phyloP scores from a whole-genome alignment of 2,888 invertebrate species.

The Patella caerulea region DNA sequence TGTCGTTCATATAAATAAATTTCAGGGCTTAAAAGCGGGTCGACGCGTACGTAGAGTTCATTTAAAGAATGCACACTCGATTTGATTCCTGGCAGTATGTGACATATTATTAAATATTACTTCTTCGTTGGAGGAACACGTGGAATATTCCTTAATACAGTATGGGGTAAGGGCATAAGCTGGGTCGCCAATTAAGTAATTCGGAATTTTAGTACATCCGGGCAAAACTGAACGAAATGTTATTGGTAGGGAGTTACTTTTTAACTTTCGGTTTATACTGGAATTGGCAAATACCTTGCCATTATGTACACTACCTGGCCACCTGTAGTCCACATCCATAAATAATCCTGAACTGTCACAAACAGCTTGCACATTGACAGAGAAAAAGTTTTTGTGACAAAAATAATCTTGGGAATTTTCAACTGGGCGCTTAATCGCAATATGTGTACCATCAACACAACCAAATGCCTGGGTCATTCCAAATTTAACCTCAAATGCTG shows the following conservation, averaged over 20 bases:
- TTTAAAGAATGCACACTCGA: not conserved
- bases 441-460: not conserved
- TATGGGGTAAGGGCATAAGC: not conserved
- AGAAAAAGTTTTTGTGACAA: not conserved
- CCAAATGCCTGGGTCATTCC: not conserved
- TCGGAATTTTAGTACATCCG: not conserved
- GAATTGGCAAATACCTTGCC: slow-evolving; percentile 6
- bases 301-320: not conserved
- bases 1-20: too few relatives aligned
- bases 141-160: not conserved
- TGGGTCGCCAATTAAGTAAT: not conserved
- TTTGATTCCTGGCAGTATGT: not conserved
- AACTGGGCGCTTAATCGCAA: not conserved
- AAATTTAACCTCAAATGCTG: not conserved
- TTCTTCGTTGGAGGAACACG: not conserved
- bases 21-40: too few relatives aligned
- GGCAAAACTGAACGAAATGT: not conserved
- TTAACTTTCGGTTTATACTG: not conserved
- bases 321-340: not conserved
- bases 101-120: not conserved
- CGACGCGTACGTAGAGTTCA: too few relatives aligned
- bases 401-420: not conserved
- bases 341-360: not conserved
- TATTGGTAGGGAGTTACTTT: not conserved
- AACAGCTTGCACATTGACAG: not conserved